Evolutionary conservation across 2,797 vertebrate genomes (phyloP), one percentile per base, ranked within the genome.

Genomic region (Chrysocyon brachyurus): DNA sequence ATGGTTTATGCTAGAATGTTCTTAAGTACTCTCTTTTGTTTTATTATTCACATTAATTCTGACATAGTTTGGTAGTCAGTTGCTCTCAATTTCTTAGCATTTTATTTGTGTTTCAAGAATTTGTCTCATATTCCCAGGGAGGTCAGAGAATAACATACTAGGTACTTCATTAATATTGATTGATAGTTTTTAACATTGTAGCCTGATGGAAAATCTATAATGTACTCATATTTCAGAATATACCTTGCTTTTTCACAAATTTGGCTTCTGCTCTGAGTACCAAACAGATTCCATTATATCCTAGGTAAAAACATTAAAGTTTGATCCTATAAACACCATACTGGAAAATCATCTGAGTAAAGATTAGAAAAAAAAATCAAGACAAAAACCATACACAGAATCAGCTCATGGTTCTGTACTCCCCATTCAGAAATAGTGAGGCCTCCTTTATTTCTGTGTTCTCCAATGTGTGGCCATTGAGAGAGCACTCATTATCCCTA

Each of bases 101-200:
- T 97, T 94, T 86, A 68, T 66, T 88, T 73, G 4, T 92, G 6
- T 52, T 68, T 54, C 21, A 21, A 49, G 1, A 16, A 21, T 78
- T 87, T 94, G 64, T 73, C 28, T 75, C 75, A 26, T 61, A 31
- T 57, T 28, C 12, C 79, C n/a, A 77, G 10, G 64, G 22, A 81
- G 10, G 4, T n/a, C 49, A 82, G n/a, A 83, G 52, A 84, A 24
- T 77, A 85, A 66, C 15, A 77, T 56, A 90, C 73, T 64, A 85
- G 19, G 16, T 54, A 64, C 14, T 90, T 87, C n/a, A 87, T 70
- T 90, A 85, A 56, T 75, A 54, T 22, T 75, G 22, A 57, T 61
- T 86, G 49, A 66, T n/a, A 93, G 3, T 54, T 87, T 46, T 90
- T 94, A 95, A 77, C 3, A 78, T 33, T 81, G 14, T 84, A 93